Percentiles rank a stretch among this genome's conserved stretches.
phyloP scores from a whole-genome alignment of 2,113 vertebrate species.

The Smithornis capensis region DNA sequence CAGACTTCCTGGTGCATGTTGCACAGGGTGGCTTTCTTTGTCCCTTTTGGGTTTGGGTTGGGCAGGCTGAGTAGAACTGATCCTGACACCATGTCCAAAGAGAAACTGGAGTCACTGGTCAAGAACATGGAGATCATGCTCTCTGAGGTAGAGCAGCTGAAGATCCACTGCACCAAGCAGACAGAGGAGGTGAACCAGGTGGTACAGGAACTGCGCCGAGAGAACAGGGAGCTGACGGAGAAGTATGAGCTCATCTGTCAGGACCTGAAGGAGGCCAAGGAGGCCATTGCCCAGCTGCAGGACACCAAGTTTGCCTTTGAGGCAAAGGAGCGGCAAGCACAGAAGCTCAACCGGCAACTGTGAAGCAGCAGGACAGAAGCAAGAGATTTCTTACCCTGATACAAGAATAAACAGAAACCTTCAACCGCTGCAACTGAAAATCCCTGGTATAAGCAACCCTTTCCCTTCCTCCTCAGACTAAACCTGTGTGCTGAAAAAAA shows the following conservation, averaged over 20 bases:
- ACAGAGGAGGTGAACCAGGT: slow-evolving; percentile 83
- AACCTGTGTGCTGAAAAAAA: neutral
- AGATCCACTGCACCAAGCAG: slow-evolving; percentile 85
- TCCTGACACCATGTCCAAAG: slow-evolving; percentile 77
- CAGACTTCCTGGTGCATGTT: slow-evolving; percentile 36
- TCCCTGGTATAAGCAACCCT: neutral
- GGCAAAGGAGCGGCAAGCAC: slow-evolving; percentile 85
- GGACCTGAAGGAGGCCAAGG: slow-evolving; percentile 83
- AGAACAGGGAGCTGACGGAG: slow-evolving; percentile 82
- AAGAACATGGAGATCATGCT: slow-evolving; percentile 89
- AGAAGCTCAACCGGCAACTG: slow-evolving; percentile 87
- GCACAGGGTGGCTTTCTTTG: slow-evolving; percentile 68
- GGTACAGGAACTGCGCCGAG: slow-evolving; percentile 78
- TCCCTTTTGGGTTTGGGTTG: slow-evolving; percentile 64
- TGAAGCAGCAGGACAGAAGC: slow-evolving; percentile 38
- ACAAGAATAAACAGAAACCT: slow-evolving; percentile 13
- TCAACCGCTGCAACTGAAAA: neutral
- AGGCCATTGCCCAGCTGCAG: slow-evolving; percentile 79
- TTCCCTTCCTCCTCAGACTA: neutral
- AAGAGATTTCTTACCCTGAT: slow-evolving; percentile 1
- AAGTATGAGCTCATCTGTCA: slow-evolving; percentile 80
- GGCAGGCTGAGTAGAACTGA: slow-evolving; percentile 17
- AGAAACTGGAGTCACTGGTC: slow-evolving; percentile 85
- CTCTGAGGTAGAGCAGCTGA: slow-evolving; percentile 86
- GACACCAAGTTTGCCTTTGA: slow-evolving; percentile 84